phyloP scores from a whole-genome alignment of 1,140 invertebrate genomes.

The Drosophila kepulauana region DNA sequence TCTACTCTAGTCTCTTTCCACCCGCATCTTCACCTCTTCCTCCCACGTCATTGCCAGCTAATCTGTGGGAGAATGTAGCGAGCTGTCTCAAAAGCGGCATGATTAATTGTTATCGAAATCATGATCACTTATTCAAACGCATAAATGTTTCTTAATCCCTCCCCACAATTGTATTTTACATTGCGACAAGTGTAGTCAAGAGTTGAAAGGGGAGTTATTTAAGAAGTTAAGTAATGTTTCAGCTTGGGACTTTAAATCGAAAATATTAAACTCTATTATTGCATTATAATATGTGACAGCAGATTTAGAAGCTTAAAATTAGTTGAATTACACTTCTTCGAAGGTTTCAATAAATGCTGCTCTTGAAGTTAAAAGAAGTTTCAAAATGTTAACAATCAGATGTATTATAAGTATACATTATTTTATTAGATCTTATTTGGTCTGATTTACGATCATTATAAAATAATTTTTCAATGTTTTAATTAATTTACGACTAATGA shows the following conservation, averaged over 20 bases:
- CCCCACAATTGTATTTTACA: background rate
- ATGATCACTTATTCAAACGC: conserved; percentile 4
- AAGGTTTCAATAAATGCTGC: no score
- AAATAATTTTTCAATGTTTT: no score
- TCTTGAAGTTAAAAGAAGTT: background rate
- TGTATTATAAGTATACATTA: no score
- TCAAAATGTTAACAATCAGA: no score
- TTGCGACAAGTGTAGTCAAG: background rate
- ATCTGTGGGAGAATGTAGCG: conserved; percentile 3
- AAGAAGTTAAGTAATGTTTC: background rate
- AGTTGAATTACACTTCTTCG: no score
- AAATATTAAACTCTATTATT: no score
- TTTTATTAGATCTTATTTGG: background rate
- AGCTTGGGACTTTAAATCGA: no score
- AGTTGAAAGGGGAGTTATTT: background rate
- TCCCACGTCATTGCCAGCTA: conserved; percentile 5
- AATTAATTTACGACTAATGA: no score
- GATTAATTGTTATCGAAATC: conserved; percentile 11
- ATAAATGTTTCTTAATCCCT: background rate
- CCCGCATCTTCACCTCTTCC: conserved; percentile 5
- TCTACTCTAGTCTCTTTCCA: background rate
- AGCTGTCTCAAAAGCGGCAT: background rate
- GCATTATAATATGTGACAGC: no score
- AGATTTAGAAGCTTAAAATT: no score
- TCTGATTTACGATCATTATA: no score